Evolutionary conservation across 2,888 invertebrate species (phyloP), one percentile per base, ranked within the genome.

Genomic region (Neoascia interrupta): DNA sequence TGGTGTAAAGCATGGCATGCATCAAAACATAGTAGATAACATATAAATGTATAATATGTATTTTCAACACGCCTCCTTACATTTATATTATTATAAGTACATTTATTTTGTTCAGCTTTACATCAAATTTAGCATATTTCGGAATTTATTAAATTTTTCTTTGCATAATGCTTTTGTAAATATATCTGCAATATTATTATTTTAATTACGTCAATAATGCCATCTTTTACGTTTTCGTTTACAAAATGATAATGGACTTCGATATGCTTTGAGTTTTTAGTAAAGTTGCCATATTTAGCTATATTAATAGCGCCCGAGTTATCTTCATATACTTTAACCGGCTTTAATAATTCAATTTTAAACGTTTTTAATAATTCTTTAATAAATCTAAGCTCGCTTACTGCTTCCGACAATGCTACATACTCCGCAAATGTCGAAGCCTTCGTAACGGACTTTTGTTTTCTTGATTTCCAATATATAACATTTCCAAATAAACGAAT

Each of bases 401-500:
- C 83, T 45, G 80, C 81, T 53, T 83, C 83, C 11, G 83, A 83
- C 53, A 85, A 47, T 6, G 84, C 84, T 61, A 66, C 54, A 82
- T 84, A 84, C 39, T 84, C 84, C 15, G 84, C 85, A 56, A 80
- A 83, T 19, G 83, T 83, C 5, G 82, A 84, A 36, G 61, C 81
- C 8, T 31, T 31, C 3, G 31, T 31, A n/a, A 31, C 31, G n/a
- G n/a, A n/a, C 60, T 83, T 83, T 84, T 86, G 85, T 83, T 86
- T 86, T 5, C 18, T 45, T 37, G 85, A 79, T 84, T 85, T 86
- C 85, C 85, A 86, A 81, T 66, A 83, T 43, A 85, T 80, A 18
- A 81, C 41, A 60, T 85, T 86, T 36, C 83, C 84, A 83, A 76
- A 86, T 3, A 86, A 66, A 84, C 84, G 83, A 21, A 87, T 85